A percentile compares a stretch with the other conserved stretches of the same genome.
These are phyloP conservation scores for Augiades crinisus DNA, from an alignment of 2,888 invertebrate species.

Conservation along the genomic window DNA sequence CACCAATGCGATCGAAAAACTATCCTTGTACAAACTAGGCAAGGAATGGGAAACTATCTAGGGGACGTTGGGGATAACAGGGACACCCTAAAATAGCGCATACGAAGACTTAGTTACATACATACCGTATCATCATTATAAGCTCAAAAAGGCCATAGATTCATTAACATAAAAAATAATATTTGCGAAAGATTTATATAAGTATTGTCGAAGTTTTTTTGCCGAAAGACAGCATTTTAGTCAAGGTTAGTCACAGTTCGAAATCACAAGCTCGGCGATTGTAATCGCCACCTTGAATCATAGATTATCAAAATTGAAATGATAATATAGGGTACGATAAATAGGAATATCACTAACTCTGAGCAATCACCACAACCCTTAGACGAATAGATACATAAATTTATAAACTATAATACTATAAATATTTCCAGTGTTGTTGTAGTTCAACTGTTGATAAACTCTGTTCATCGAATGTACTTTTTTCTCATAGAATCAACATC, in stretches of 20 bases:
- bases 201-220: conserved; percentile 17
- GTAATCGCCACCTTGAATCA: not conserved
- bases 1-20: no score
- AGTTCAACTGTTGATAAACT: conserved; percentile 1
- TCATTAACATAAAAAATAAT: not conserved
- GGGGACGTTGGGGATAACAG: not conserved
- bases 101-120: not conserved
- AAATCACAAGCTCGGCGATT: conserved; percentile 15
- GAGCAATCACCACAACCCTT: conserved; percentile 20
- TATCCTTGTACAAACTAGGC: no score
- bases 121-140: not conserved
- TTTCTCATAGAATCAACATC: not conserved
- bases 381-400: not conserved
- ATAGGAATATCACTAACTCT: conserved; percentile 17
- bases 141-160: not conserved
- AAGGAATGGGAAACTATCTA: no score
- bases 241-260: conserved; percentile 5
- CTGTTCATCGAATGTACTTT: not conserved
- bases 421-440: not conserved
- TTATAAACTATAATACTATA: no score
- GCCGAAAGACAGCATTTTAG: conserved; percentile 10
- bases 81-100: not conserved
- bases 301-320: not conserved
- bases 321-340: not conserved
- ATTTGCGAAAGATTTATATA: not conserved